Evolutionary conservation across 2,888 invertebrate genomes (phyloP), one percentile per base, ranked within the genome.

Genomic region (Yponomeuta cagnagella): DNA sequence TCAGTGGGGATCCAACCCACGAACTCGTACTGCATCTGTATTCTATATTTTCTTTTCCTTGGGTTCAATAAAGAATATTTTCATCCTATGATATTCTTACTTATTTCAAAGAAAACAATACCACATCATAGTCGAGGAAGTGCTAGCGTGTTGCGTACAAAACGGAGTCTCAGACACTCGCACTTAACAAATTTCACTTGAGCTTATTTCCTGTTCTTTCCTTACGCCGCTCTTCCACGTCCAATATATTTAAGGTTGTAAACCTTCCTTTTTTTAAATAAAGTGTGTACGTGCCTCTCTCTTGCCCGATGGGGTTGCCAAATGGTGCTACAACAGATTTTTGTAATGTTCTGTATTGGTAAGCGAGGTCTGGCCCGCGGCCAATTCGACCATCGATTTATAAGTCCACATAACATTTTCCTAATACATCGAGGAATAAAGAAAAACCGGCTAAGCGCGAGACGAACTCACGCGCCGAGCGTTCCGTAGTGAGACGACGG

Each of bases 381-480:
- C 90, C 90, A 90, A 90, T 87, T 87, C 88, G 88, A 87, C 79
- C 89, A 90, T 90, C 90, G 90, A 90, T 90, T 90, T 86, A 86
- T 89, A 88, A 90, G 82, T 86, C 83, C 80, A 82, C 82, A 86
- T 89, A 87, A 87, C 86, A 85, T 86, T 83, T 80, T 79, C 85
- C 63, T 69, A 69, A 69, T 69, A 69, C 69, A 31, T 68, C 52
- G 68, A 23, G 43, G 48, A 31, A n/a, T 48, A 48, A 68, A 68
- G 58, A 68, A 68, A 33, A 68, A 1, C 43, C 33, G 5, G 33
- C 33, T 2, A 33, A 33, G 33, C 5, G 33, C 33, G 5, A 33
- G 33, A 33, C 33, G 33, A 5, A 33, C 33, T 33, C 33, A 33
- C 33, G 33, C 33, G 5, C 33, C 33, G 3, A 33, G 33, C 2